Base-by-base conservation (phyloP, 2,888 invertebrate species). In the Acronicta leporina region DNA sequence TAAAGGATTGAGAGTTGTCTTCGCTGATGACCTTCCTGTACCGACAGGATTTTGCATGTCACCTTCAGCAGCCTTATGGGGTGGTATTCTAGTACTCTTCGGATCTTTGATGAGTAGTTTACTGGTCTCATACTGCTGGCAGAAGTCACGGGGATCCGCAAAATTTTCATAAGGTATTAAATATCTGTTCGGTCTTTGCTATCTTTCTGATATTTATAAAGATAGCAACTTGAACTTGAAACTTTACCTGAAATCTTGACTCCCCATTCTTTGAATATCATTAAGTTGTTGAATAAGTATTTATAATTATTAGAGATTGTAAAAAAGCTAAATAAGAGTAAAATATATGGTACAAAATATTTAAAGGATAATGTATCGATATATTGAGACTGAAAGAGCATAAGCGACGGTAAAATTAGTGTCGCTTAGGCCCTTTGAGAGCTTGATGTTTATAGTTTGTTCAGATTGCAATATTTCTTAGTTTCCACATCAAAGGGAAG, bases 1-100 rank as follows among this genome's bases (percentile, higher is more conserved):
- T 15, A 96, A 96, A 81, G 95, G 96, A 46, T 91, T 97, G 58
- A 94, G 95, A 67, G 96, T 97, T 3, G 95, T 97, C 27, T 94
- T 97, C 74, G 96, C 96, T 1, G 96, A 97, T 77, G 97, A 97
- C 75, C 87, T 97, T 50, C 90, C 90, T 69, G 85, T 83, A 82
- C 72, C 87, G 25, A 79, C 86, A 46, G 95, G 88, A 5, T 92
- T 97, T 66, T 97, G 97, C 78, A 92, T 97, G 82, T 95, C 96
- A 0, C 93, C 95, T 40, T 88, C 94, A 30, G 95, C 95, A 52
- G 97, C 97, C 72, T 91, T 96, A 63, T 94, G 95, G 82, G 95
- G 96, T 15, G 95, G 96, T 30, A 88, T 95, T 2, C 82, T 96
- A 43, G 92, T 97, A 60, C 88, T 97, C 42, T 88, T 95, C 5